These are phyloP conservation scores for Drosophila persimilis DNA, from an alignment of 1,140 invertebrate species.

Conservation along the genomic window DNA sequence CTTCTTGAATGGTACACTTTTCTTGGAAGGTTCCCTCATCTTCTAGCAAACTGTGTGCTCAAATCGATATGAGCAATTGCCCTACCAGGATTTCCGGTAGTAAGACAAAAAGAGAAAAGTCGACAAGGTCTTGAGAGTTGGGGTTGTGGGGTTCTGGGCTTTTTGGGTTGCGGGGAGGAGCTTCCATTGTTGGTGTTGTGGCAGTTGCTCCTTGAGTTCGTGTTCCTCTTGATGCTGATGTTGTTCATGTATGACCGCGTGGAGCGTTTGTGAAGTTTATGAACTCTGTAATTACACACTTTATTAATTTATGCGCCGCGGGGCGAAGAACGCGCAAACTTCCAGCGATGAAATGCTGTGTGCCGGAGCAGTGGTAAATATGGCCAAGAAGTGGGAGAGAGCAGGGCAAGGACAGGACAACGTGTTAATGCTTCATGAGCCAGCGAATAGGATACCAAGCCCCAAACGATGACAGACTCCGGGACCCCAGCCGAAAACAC, in stretches of 20 bases:
- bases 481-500: too few species aligned
- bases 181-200: slow-evolving; percentile 1
- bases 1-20: too few species aligned
- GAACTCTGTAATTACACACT: slow-evolving; percentile 81
- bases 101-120: too few species aligned
- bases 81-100: too few species aligned
- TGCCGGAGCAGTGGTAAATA: not conserved
- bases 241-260: slow-evolving; percentile 62
- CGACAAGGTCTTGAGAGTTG: too few species aligned
- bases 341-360: slow-evolving; percentile 27
- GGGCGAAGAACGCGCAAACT: slow-evolving; percentile 52
- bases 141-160: too few species aligned
- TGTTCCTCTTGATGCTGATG: slow-evolving; percentile 25
- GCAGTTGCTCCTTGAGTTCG: slow-evolving; percentile 3
- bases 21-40: too few species aligned
- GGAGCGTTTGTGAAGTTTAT: slow-evolving; percentile 75
- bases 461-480: slow-evolving; percentile 32
- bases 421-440: slow-evolving; percentile 71
- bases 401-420: slow-evolving; percentile 36
- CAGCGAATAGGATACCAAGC: slow-evolving; percentile 16
- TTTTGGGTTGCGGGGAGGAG: too few species aligned
- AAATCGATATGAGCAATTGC: too few species aligned
- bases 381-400: not conserved
- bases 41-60: too few species aligned
- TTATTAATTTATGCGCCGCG: slow-evolving; percentile 80